Base-by-base conservation (phyloP, 2,888 invertebrate species). In the Pristionchus arcanus region DNA sequence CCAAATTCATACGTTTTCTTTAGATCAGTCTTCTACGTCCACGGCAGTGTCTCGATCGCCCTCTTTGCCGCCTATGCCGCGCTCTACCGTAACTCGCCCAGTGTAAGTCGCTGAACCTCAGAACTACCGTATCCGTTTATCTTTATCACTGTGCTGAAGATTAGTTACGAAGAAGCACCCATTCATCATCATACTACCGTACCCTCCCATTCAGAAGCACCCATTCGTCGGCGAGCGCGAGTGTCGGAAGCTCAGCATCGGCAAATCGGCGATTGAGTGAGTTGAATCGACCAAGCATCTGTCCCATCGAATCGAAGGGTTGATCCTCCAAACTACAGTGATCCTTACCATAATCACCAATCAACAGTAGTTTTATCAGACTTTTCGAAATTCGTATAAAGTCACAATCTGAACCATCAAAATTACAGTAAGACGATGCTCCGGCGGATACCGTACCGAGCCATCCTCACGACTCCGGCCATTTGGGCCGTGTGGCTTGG, bases 401-500 rank as follows among this genome's bases (percentile, higher is more conserved):
- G n/a, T 71, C 25, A 42, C 21, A 42, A 42, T 77, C 42, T 77
- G 19, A 83, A 31, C 83, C 55, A 55, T 13, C 83, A 1, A 55
- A 55, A 53, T 85, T 90, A 90, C 83, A 90, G 90, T 84, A 94
- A 93, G 90, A 90, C 91, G 87, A 83, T 86, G 19, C 90, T 91
- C 13, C 89, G 90, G 21, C 81, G 81, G 55, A 93, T 93, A 71
- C 93, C 93, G 28, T 93, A 93, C 37, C 88, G 53, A 7, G 90
- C 90, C 0, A 93, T 93, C 77, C 71, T 92, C 16, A 92, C 90
- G 84, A 93, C 93, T 3, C 92, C 92, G 15, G 91, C 92, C 4
- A 92, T 94, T 11, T 94, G 94, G 94, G 94, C 94, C 37, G 91
- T 94, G 55, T 94, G 94, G 94, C 90, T 93, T 25, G 93, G 93